Percentiles rank a stretch among this genome's conserved stretches.
These are phyloP conservation scores for Clarias macrocephalus DNA, from an alignment of 2,113 vertebrate genomes.

Conservation along the genomic window DNA sequence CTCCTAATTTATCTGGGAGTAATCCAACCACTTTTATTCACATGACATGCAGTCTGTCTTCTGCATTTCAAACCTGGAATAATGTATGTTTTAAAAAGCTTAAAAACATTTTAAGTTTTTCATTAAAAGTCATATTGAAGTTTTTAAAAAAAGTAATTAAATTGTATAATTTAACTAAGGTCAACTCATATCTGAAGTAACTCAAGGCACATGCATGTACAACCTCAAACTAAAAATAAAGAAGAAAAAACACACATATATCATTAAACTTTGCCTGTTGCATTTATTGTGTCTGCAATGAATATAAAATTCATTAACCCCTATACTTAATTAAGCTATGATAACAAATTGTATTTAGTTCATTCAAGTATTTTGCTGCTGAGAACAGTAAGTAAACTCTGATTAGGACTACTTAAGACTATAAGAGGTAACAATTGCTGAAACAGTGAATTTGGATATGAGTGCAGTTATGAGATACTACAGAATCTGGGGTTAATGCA, in stretches of 20 bases:
- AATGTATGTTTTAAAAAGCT: background rate
- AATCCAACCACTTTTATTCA: background rate
- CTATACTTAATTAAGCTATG: background rate
- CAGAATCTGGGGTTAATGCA: background rate
- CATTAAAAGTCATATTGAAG: conserved; percentile 67
- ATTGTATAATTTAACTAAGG: conserved; percentile 77
- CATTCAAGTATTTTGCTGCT: background rate
- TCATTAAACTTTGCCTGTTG: background rate
- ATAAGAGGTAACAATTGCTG: background rate
- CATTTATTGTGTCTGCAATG: background rate
- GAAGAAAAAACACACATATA: background rate
- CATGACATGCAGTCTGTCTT: background rate
- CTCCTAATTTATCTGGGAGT: background rate
- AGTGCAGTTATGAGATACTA: background rate
- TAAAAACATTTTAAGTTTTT: too few species aligned
- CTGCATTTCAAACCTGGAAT: background rate
- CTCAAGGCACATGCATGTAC: conserved; percentile 74
- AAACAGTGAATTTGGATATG: background rate
- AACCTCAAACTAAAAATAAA: conserved; percentile 67
- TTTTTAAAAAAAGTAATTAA: conserved; percentile 73
- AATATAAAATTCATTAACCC: background rate
- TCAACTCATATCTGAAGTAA: conserved; percentile 76
- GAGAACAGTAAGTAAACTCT: background rate
- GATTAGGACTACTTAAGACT: background rate
- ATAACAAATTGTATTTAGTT: background rate